Base-by-base conservation (phyloP, 2,888 invertebrate genomes). In the Chrysodeixis includens region DNA sequence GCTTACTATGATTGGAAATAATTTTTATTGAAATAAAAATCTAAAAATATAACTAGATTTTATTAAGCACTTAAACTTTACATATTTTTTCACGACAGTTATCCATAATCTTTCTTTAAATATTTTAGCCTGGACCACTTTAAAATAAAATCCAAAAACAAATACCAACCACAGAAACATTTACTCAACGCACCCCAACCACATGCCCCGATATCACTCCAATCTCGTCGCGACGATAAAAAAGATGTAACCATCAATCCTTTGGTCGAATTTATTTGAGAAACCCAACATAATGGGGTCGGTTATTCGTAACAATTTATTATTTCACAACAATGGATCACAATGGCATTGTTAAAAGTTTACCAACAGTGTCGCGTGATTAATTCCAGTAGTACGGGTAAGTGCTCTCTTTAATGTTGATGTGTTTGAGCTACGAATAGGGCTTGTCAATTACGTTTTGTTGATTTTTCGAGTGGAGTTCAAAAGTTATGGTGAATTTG, bases 311-410 rank as follows among this genome's bases (percentile, higher is more conserved):
- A 79, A 83, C 84, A 82, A 82, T 82, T 87, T 85, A 86, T 86
- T 86, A 83, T 78, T 76, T 65, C 22, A 49, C 58, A 80, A 91
- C 90, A 90, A 90, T 85, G 74, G 81, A 57, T 57, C 86, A 91
- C 86, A 86, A 86, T 89, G 79, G 78, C 73, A 87, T 92, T 91
- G 91, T 92, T 81, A 83, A 83, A 86, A 93, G 94, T 94, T 93
- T 94, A 92, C 94, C 93, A 94, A 94, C 94, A 94, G 86, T 80
- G 85, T 86, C 85, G 88, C 90, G 90, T 93, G 93, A 94, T 94
- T 93, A 93, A 93, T 93, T 91, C 87, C 81, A 86, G 88, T 90
- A 90, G 92, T 91, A 85, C 80, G 84, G 83, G 83, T 90, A 88
- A 90, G 86, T 89, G 87, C 87, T 88, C 89, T 88, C 87, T 83